These are phyloP conservation scores for Virgularia gustaviana DNA, from an alignment of 92 coral and sea anemone species.

Conservation along the genomic window DNA sequence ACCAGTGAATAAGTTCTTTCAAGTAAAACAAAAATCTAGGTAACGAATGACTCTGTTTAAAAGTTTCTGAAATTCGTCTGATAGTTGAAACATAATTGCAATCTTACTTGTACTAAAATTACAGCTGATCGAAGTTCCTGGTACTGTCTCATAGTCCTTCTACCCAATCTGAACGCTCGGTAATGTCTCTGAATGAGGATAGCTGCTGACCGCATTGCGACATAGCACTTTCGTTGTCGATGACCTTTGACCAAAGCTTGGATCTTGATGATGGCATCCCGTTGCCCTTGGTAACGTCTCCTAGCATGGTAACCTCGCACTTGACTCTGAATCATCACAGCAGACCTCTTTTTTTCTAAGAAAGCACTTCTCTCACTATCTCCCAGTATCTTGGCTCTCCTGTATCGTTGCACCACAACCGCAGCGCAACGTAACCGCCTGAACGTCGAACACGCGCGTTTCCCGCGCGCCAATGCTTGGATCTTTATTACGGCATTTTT, in stretches of 20 bases:
- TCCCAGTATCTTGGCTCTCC: conserved; percentile 53
- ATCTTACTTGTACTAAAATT: conserved; percentile 51
- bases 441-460: conserved; percentile 46
- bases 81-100: conserved; percentile 37
- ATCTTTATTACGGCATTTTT: conserved; percentile 39
- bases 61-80: conserved; percentile 41
- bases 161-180: conserved; percentile 48
- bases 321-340: conserved; percentile 57
- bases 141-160: conserved; percentile 39
- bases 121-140: conserved; percentile 26
- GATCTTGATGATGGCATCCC: conserved; percentile 38
- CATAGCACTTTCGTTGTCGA: conserved; percentile 13
- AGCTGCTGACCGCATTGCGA: conserved; percentile 47
- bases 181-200: conserved; percentile 55
- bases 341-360: conserved; percentile 42
- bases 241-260: conserved; percentile 59
- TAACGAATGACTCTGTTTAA: too few relatives aligned
- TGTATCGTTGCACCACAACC: conserved; percentile 60
- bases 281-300: conserved; percentile 24
- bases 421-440: conserved; percentile 42
- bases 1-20: too few relatives aligned
- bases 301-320: conserved; percentile 55
- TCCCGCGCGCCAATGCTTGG: conserved; percentile 71
- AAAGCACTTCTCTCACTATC: conserved; percentile 38
- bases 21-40: too few relatives aligned